Evolutionary conservation across 2,888 invertebrate species (phyloP).

Genomic region (Tipula unca): DNA sequence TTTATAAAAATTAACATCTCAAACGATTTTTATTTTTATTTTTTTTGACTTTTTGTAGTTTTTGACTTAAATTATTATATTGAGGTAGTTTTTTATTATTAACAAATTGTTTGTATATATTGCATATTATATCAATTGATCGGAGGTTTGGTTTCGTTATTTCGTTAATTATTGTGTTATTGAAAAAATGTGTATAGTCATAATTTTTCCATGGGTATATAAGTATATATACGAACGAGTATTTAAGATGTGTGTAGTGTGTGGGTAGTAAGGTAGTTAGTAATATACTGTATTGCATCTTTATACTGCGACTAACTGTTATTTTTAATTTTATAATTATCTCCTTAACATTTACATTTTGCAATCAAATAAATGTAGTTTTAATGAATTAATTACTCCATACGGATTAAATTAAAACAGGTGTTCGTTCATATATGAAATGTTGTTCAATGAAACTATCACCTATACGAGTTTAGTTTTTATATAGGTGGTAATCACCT

Average conservation of each 20-base stretch:
- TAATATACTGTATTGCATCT: neutral
- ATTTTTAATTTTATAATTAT: neutral
- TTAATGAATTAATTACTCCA: neutral
- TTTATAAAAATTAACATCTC: neutral
- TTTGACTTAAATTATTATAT: neutral
- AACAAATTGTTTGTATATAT: neutral
- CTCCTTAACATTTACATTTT: neutral
- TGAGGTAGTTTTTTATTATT: neutral
- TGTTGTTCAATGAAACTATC: neutral
- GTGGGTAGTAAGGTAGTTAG: neutral
- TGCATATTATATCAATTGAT: neutral
- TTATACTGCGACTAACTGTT: neutral
- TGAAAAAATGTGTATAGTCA: neutral
- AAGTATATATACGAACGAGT: neutral
- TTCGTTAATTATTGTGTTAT: neutral
- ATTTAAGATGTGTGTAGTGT: neutral
- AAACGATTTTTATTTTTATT: neutral
- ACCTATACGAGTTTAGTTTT: neutral
- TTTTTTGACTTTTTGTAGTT: neutral
- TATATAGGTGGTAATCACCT: neutral
- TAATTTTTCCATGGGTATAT: neutral
- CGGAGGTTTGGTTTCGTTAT: neutral
- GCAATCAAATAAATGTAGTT: neutral
- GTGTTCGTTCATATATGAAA: neutral
- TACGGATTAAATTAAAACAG: neutral